Base-by-base conservation (phyloP, 2,113 vertebrate genomes). In the Theropithecus gelada region DNA sequence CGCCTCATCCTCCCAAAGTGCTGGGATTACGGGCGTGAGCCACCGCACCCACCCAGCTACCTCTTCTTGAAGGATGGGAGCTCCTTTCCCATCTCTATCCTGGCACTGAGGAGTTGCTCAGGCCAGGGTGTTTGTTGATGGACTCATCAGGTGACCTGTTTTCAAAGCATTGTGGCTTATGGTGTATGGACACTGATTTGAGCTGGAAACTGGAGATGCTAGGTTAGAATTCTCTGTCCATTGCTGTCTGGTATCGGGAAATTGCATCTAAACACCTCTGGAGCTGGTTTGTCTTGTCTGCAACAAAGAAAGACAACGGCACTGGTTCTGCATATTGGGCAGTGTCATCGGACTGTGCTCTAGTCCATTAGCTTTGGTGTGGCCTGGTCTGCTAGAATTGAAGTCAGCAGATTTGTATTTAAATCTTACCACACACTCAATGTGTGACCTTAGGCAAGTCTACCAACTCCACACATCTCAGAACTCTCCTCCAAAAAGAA, bases 161-260 rank as follows among this genome's bases (percentile, higher is more conserved):
- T 32, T 61, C 66, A 3, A 5, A 0, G 22, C 6, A 10, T 0
- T 2, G 48, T 0, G 14, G 22, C 25, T 5, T n/a, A 2, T 12
- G 68, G 7, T 25, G 40, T 7, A 2, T 25, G 9, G 78, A 45
- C 17, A 38, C 22, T 8, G 38, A 48, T 32, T 4, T 40, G 38
- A 40, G 3, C 50, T 11, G 2, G 52, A 7, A 38, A 30, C 48
- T 14, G 7, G 61, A 43, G n/a, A 17, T 6, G 6, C 86, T 40
- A 2, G 59, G 48, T 27, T 4, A 59, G 50, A 27, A 7, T 11
- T 18, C 43, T 57, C 75, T 11, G 2, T 10, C 30, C 35, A 3
- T 6, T 1, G 0, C 3, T 6, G 4, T 55, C n/a, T 17, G 11
- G 0, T 6, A 9, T 5, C 59, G 45, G 38, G 50, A 45, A 30